phyloP scores from a whole-genome alignment of 2,113 vertebrate genomes.

The Clarias macrocephalus region DNA sequence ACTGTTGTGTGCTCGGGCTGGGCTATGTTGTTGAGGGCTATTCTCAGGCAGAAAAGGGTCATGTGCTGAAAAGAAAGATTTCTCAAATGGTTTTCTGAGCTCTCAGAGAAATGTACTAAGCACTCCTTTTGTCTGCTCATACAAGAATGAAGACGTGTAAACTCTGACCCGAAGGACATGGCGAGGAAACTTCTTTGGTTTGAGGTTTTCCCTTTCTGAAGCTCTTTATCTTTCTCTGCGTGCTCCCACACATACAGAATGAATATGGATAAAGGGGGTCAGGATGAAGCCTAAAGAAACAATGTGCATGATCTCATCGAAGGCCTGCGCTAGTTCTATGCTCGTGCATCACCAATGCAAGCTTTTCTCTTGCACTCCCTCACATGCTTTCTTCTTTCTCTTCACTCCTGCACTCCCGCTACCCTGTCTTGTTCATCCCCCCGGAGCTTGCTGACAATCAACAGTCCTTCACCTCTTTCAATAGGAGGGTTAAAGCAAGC shows the following conservation, averaged over 20 bases:
- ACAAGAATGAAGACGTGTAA: slow-evolving; percentile 13
- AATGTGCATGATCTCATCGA: slow-evolving; percentile 48
- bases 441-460: slow-evolving; percentile 44
- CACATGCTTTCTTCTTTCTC: slow-evolving; percentile 21
- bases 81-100: slow-evolving; percentile 7
- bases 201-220: slow-evolving; percentile 5
- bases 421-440: slow-evolving; percentile 15
- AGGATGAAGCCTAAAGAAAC: slow-evolving; percentile 35
- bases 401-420: slow-evolving; percentile 4
- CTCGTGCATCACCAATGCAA: slow-evolving; percentile 34
- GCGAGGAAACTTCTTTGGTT: background rate
- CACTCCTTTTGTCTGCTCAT: slow-evolving; percentile 1
- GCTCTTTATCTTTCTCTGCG: slow-evolving; percentile 18
- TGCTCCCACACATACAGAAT: slow-evolving; percentile 37
- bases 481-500: slow-evolving; percentile 44
- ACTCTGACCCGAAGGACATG: background rate
- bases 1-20: slow-evolving; percentile 35
- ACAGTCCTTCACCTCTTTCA: slow-evolving; percentile 45
- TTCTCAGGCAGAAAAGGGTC: slow-evolving; percentile 34
- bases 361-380: slow-evolving; percentile 32
- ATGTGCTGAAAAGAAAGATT: background rate
- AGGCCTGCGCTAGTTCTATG: slow-evolving; percentile 13
- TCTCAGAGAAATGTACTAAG: background rate
- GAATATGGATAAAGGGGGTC: slow-evolving; percentile 31
- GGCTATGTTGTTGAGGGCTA: slow-evolving; percentile 28